Percentiles rank a stretch among this genome's conserved stretches.
Conservation (phyloP, 2,888 invertebrate species). For the Cremastinae sp. region DNA sequence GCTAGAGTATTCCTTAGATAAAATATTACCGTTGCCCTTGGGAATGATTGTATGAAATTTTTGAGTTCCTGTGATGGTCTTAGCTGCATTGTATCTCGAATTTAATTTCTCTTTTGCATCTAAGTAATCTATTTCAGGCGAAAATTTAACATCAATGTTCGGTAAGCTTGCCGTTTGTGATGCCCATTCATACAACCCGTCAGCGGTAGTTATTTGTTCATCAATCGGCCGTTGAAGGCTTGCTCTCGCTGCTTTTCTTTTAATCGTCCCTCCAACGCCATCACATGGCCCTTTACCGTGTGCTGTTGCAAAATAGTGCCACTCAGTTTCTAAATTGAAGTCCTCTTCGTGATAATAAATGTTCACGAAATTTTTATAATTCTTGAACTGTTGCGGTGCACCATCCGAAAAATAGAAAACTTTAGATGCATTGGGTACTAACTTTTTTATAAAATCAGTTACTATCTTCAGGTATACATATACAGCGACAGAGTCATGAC, state of each 20-base stretch:
- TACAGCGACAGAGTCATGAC: conserved; percentile 61
- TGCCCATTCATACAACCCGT: too few relatives aligned
- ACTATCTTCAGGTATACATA: conserved; percentile 26
- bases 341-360: conserved; percentile 46
- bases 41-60: too few relatives aligned
- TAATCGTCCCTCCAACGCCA: neutral
- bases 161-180: too few relatives aligned
- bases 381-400: conserved; percentile 51
- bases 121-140: too few relatives aligned
- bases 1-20: too few relatives aligned
- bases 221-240: neutral
- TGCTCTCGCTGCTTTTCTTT: neutral
- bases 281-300: conserved; percentile 6
- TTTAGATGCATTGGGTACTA: conserved; percentile 31
- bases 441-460: conserved; percentile 4
- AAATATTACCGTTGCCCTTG: too few relatives aligned
- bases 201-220: too few relatives aligned
- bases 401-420: conserved; percentile 54
- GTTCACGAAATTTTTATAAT: conserved; percentile 50
- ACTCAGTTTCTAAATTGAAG: too few relatives aligned
- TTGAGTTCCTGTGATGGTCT: too few relatives aligned
- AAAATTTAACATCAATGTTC: too few relatives aligned
- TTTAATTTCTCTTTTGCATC: too few relatives aligned
- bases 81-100: too few relatives aligned
- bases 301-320: neutral